Evolutionary conservation across 2,888 invertebrate genomes (phyloP).

Genomic region (Himalopsyche anomala): DNA sequence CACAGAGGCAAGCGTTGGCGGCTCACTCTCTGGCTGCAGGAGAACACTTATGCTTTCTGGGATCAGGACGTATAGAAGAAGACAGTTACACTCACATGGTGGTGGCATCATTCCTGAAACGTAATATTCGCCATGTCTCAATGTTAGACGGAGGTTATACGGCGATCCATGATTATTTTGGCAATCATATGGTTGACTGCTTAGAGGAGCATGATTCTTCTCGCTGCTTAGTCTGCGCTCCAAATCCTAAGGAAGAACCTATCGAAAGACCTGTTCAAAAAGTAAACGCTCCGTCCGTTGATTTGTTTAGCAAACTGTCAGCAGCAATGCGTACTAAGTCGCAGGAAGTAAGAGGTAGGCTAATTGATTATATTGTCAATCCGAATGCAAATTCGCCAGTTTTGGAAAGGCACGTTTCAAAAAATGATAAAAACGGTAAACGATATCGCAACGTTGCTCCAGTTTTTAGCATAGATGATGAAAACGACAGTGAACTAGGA

Average conservation of each 20-base stretch:
- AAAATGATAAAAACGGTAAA: constrained; percentile 89
- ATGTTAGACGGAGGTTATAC: constrained; percentile 94
- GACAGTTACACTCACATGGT: constrained; percentile 99
- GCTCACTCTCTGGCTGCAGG: constrained; percentile 92
- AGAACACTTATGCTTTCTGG: constrained; percentile 93
- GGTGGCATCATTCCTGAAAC: constrained; percentile 96
- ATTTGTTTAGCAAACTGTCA: constrained; percentile 89
- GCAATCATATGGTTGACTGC: constrained; percentile 87
- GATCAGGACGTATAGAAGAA: constrained; percentile 94
- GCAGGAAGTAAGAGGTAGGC: constrained; percentile 92
- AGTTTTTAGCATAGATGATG: constrained; percentile 96
- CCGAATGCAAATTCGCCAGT: constrained; percentile 80
- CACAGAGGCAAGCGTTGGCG: constrained; percentile 91
- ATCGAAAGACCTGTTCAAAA: constrained; percentile 67
- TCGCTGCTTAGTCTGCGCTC: constrained; percentile 88
- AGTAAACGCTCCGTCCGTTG: constrained; percentile 77
- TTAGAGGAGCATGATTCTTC: constrained; percentile 90
- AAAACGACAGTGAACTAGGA: constrained; percentile 79
- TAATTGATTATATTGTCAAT: constrained; percentile 96
- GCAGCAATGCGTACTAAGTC: constrained; percentile 93
- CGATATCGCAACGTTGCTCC: constrained; percentile 93
- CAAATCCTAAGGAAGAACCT: constrained; percentile 72
- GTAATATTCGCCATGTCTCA: constrained; percentile 94
- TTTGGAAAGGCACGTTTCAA: constrained; percentile 89
- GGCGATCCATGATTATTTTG: constrained; percentile 89